Evolutionary conservation across 2,888 invertebrate genomes (phyloP).

Genomic region (Drosophila engyochracea): DNA sequence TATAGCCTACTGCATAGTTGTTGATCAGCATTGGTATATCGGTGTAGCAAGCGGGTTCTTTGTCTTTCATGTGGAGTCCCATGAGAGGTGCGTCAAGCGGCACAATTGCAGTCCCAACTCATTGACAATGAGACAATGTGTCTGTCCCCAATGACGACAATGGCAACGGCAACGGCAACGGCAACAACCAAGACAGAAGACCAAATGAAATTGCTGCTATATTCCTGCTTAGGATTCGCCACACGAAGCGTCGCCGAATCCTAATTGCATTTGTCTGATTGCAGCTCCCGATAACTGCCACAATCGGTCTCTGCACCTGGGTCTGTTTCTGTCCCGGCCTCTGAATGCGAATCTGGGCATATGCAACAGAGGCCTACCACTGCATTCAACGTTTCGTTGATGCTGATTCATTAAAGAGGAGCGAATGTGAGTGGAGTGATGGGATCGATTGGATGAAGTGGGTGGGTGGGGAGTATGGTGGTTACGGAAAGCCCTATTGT

Average conservation of each 20-base stretch:
- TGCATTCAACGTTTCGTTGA: conserved; percentile 13
- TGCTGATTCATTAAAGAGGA: conserved; percentile 68
- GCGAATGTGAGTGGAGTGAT: not conserved
- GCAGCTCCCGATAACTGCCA: conserved; percentile 59
- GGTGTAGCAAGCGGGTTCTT: conserved; percentile 55
- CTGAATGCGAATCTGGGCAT: conserved; percentile 14
- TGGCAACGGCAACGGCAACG: not conserved
- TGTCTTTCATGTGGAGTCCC: conserved; percentile 72
- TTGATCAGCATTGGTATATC: conserved; percentile 16
- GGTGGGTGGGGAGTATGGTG: not conserved
- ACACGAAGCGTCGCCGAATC: conserved; percentile 72
- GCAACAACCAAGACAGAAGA: conserved; percentile 14
- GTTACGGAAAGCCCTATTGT: conserved; percentile 21
- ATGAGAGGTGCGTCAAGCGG: conserved; percentile 45
- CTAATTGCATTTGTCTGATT: conserved; percentile 79
- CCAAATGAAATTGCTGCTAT: conserved; percentile 37
- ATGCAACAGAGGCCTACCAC: conserved; percentile 20
- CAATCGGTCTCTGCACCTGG: conserved; percentile 1
- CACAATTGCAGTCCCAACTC: conserved; percentile 34
- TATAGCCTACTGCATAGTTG: conserved; percentile 31
- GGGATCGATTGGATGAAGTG: not conserved
- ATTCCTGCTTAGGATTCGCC: conserved; percentile 67
- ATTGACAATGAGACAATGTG: conserved; percentile 52
- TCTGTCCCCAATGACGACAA: conserved; percentile 43
- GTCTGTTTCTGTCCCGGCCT: conserved; percentile 1